Percentiles rank a stretch among this genome's conserved stretches.
phyloP scores from a whole-genome alignment of 2,113 vertebrate species.

The Rhineura floridana region DNA sequence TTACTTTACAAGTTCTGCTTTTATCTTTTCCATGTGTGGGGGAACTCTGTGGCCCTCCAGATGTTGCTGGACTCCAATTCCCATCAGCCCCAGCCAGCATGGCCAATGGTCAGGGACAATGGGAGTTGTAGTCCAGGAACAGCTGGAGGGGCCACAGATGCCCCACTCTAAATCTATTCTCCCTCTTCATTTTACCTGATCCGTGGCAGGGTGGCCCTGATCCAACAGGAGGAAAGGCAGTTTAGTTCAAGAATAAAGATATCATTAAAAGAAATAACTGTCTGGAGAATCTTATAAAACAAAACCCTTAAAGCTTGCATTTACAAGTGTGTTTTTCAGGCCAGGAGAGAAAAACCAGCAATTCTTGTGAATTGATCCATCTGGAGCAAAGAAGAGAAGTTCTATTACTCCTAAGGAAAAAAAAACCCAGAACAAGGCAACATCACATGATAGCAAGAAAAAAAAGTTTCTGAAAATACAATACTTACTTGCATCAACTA shows the following conservation, averaged over 20 bases:
- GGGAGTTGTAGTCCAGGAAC: too few relatives aligned
- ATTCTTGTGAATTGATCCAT: constrained; percentile 20
- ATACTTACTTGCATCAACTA: neutral
- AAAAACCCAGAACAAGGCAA: neutral
- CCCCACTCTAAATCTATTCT: too few relatives aligned
- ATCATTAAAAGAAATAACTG: neutral
- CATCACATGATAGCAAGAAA: neutral
- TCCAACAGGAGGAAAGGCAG: too few relatives aligned
- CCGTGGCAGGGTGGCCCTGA: too few relatives aligned
- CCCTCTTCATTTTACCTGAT: too few relatives aligned
- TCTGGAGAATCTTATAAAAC: constrained; percentile 25
- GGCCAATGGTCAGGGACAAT: too few relatives aligned
- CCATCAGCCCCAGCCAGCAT: too few relatives aligned
- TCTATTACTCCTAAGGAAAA: too few relatives aligned
- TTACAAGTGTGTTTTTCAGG: constrained; percentile 44
- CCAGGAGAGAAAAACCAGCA: constrained; percentile 27
- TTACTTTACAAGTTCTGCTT: neutral
- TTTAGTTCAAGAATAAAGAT: neutral
- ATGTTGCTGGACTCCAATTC: too few relatives aligned
- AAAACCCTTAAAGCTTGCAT: constrained; percentile 23
- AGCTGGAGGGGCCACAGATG: too few relatives aligned
- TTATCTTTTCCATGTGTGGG: neutral
- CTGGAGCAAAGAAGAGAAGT: neutral
- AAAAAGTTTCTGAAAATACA: neutral
- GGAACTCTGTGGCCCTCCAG: too few relatives aligned